These are phyloP conservation scores for Brachylomia viminalis DNA, from an alignment of 2,888 invertebrate genomes.

Conservation along the genomic window DNA sequence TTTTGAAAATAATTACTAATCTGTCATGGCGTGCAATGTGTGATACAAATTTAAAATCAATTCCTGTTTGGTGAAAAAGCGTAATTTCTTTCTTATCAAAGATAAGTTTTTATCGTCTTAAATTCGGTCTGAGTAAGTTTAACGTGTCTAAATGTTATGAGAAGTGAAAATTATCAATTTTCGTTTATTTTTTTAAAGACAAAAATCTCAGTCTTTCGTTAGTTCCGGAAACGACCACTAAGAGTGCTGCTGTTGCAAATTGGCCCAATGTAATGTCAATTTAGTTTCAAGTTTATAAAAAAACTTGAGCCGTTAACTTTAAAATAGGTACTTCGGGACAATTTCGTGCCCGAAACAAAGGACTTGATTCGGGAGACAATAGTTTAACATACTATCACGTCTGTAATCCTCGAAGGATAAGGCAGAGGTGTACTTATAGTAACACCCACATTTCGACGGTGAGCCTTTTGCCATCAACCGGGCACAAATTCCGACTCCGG, in stretches of 20 bases:
- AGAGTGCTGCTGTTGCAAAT: conserved; percentile 10
- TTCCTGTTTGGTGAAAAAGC: conserved; percentile 26
- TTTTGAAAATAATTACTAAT: conserved; percentile 20
- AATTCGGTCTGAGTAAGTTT: conserved; percentile 21
- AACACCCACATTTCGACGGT: not conserved
- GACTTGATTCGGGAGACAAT: not conserved
- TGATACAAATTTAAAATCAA: conserved; percentile 34
- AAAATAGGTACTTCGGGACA: not conserved
- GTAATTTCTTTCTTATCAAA: too few relatives aligned
- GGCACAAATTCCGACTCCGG: not conserved
- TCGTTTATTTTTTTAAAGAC: not conserved
- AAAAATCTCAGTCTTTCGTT: not conserved
- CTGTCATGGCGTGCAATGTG: conserved; percentile 9
- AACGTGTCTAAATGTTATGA: conserved; percentile 1
- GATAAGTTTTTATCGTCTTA: not conserved
- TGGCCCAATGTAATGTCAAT: not conserved
- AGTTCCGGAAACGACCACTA: conserved; percentile 1
- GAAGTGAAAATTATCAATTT: conserved; percentile 29
- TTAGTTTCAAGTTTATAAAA: not conserved
- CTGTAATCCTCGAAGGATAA: not conserved
- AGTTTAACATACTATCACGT: not conserved
- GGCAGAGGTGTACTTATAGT: not conserved
- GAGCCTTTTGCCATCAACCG: not conserved
- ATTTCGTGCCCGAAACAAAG: too few relatives aligned
- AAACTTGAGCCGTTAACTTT: not conserved